phyloP scores from a whole-genome alignment of 2,888 invertebrate genomes.

The Tryphoninae sp. region DNA sequence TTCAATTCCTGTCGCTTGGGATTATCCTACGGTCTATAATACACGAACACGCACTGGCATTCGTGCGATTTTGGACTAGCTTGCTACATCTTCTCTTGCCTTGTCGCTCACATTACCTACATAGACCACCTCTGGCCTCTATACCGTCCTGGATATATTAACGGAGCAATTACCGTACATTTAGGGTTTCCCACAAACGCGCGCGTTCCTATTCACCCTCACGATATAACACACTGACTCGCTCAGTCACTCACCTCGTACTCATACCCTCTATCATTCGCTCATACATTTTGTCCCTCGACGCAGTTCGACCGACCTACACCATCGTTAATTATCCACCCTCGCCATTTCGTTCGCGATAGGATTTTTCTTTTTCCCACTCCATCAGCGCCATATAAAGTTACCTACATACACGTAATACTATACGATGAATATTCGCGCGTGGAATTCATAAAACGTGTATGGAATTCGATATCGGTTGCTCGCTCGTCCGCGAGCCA shows the following conservation, averaged over 20 bases:
- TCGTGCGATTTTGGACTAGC: conserved; percentile 33
- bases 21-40: conserved; percentile 5
- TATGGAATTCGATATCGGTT: conserved; percentile 50
- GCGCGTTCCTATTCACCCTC: conserved; percentile 17
- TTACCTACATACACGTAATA: conserved; percentile 24
- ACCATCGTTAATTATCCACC: conserved; percentile 52
- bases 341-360: conserved; percentile 15
- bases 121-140: conserved; percentile 3
- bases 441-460: conserved; percentile 35
- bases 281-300: conserved; percentile 9
- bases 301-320: conserved; percentile 35
- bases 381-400: conserved; percentile 15
- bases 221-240: conserved; percentile 2
- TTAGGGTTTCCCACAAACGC: conserved; percentile 45
- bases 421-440: conserved; percentile 26
- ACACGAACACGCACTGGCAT: neutral
- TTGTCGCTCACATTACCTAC: neutral
- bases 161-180: conserved; percentile 65
- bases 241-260: conserved; percentile 22
- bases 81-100: conserved; percentile 26
- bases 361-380: conserved; percentile 32
- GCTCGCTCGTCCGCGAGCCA: conserved; percentile 39
- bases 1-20: conserved; percentile 10
- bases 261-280: conserved; percentile 1
- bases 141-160: conserved; percentile 61